These are phyloP conservation scores for Melinaea menophilus DNA, from an alignment of 2,888 invertebrate genomes.

Conservation along the genomic window DNA sequence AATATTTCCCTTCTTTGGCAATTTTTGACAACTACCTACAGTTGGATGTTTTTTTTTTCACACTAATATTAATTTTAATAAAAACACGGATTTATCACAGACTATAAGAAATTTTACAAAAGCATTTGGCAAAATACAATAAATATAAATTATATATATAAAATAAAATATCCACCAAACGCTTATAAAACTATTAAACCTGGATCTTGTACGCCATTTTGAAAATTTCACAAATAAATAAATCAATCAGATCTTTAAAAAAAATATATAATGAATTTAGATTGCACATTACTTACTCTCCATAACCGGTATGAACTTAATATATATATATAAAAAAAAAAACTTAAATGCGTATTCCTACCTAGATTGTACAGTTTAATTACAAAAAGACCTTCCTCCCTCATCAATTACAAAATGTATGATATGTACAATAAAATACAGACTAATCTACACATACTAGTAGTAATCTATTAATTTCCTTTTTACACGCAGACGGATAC, in stretches of 20 bases:
- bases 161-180: slow-evolving; percentile 6
- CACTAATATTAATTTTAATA: slow-evolving; percentile 9
- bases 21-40: background rate
- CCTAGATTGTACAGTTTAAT: slow-evolving; percentile 56
- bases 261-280: slow-evolving; percentile 42
- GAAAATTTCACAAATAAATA: slow-evolving; percentile 17
- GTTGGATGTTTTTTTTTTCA: slow-evolving; percentile 2
- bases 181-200: slow-evolving; percentile 7
- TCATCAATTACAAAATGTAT: slow-evolving; percentile 48
- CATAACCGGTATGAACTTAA: slow-evolving; percentile 31
- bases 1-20: slow-evolving; percentile 8
- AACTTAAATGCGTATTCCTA: slow-evolving; percentile 57
- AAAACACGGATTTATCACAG: slow-evolving; percentile 55
- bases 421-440: slow-evolving; percentile 68
- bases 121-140: slow-evolving; percentile 14
- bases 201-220: slow-evolving; percentile 9
- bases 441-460: slow-evolving; percentile 46
- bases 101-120: slow-evolving; percentile 42
- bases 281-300: slow-evolving; percentile 54
- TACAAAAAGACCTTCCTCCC: slow-evolving; percentile 43
- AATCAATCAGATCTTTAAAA: slow-evolving; percentile 47
- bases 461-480: slow-evolving; percentile 56
- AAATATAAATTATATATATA: slow-evolving; percentile 1
- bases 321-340: slow-evolving; percentile 36
- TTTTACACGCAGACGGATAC: slow-evolving; percentile 47